Conservation (phyloP, 2,888 invertebrate species). For the Lapara coniferarum region DNA sequence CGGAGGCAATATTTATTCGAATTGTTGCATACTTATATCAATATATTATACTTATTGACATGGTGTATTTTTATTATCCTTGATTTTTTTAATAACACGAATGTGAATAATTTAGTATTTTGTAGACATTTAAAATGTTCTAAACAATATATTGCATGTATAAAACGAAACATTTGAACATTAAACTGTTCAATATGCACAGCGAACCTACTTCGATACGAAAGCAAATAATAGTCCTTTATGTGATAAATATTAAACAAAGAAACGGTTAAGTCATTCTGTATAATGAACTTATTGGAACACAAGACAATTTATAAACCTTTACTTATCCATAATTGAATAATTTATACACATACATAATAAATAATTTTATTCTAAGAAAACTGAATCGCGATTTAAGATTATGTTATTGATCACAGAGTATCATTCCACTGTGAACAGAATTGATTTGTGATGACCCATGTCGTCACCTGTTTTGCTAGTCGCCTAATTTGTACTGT, state of each 20-base stretch:
- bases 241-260: background rate
- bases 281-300: background rate
- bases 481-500: no score
- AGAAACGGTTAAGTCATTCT: background rate
- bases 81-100: background rate
- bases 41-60: slow-evolving; percentile 56
- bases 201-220: background rate
- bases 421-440: slow-evolving; percentile 9
- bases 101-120: no score
- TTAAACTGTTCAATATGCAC: background rate
- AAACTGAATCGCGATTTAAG: background rate
- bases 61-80: slow-evolving; percentile 38
- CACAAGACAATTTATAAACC: background rate
- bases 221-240: slow-evolving; percentile 6
- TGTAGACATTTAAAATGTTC: no score
- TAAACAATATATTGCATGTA: background rate
- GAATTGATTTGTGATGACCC: no score
- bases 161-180: background rate
- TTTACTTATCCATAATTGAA: no score
- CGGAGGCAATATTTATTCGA: slow-evolving; percentile 70
- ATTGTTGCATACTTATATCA: slow-evolving; percentile 63
- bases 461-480: no score
- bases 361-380: background rate
- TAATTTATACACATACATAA: no score
- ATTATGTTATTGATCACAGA: background rate